Evolutionary conservation across 2,888 invertebrate genomes (phyloP), one percentile per base, ranked within the genome.

Genomic region (Stenotaenia linearis): DNA sequence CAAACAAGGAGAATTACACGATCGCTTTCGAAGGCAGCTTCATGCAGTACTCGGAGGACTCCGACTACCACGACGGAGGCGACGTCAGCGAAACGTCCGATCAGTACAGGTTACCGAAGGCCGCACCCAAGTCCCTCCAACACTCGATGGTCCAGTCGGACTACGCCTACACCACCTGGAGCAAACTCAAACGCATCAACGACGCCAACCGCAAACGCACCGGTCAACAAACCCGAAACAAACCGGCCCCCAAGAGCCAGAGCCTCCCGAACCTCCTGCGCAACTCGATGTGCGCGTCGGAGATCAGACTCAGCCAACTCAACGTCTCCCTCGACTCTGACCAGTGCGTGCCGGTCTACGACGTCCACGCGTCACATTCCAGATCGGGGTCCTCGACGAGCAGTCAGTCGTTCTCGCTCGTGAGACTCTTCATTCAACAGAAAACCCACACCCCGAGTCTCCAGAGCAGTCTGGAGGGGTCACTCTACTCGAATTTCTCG

Each of bases 1-100:
- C 94, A 81, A 95, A 95, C 87, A 95, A 96, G 88, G 93, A 95
- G 87, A 96, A 96, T 88, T 96, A 96, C 86, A 96, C 96, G 82
- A 95, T 96, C 85, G 96, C 96, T 83, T 96, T 96, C 84, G 95
- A 96, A 88, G 96, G 95, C 21, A 83, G 83, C 78, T 81, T 81
- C 25, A 81, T 82, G 9, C 81, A 81, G 21, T 82, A 81, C 85
- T 93, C 94, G 79, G 94, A 94, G 87, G 93, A 92, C 86, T 93
- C 92, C 85, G 92, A 92, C 87, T 92, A 91, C 87, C 88, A 88
- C 82, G 88, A 88, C 81, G 56, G 56, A 5, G 86, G 82, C 23
- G 83, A 82, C 80, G 81, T 79, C 1, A 82, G 81, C 23, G 82
- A 82, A 37, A 82, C 80, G 28, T 79, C 78, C 23, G 30, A 30